Evolutionary conservation across 53 echinoderm and acorn worm genomes (phyloP), one percentile per base, ranked within the genome.

Genomic region (Holothuria leucospilota): DNA sequence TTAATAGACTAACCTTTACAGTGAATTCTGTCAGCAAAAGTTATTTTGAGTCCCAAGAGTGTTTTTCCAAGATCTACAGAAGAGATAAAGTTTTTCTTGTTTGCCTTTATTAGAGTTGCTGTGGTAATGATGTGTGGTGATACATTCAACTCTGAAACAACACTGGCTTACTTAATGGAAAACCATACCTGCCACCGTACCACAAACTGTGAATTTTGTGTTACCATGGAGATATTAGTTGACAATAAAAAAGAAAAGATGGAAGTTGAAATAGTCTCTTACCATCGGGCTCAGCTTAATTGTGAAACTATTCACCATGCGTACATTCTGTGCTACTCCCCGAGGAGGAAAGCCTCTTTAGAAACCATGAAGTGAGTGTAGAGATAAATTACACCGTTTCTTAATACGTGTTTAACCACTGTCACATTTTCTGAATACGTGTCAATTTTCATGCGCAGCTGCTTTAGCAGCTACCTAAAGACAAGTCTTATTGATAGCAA

Each of bases 101-200:
- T 29, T 68, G 25, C 68, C 12, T 41, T 9, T 64, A 53, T 39
- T 59, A 96, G 96, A 79, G 93, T 96, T 88, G 89, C 91, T 8
- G 84, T 96, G 78, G 91, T 91, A 8, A 65, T 96, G 84, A 92
- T 94, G 96, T 94, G 96, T 66, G 96, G 91, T 39, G 96, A 96
- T 56, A 83, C 84, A 14, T 90, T 85, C 91, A 80, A 90, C 68
- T 85, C 90, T 0, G 96, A 96, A 13, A 51, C 93, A 42, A 93
- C 94, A 12, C 85, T 96, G 13, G 82, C 90, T 5, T 92, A 93
- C 59, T 82, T 93, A 52, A 80, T 89, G 28, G 87, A 87, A 1
- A 90, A 96, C 80, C 86, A 90, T 71, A 69, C 20, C 71, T 90
- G 82, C 34, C 51, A 60, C 13, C 70, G 56, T 20, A 90, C 81